These are phyloP conservation scores for Mirounga angustirostris DNA, from an alignment of 2,113 vertebrate species.

Conservation along the genomic window DNA sequence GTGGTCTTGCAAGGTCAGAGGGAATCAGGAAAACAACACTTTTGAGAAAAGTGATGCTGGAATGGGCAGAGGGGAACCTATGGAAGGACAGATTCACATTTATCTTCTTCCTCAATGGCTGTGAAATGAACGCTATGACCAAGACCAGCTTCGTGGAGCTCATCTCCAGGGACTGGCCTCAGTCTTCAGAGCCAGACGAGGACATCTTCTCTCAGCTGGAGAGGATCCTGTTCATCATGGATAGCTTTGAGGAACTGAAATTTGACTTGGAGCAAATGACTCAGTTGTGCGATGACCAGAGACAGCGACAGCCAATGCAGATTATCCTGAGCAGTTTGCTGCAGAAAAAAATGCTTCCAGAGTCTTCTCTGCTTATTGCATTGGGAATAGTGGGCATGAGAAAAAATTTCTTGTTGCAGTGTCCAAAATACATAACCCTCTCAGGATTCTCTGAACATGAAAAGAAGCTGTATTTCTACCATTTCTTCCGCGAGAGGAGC, in stretches of 20 bases:
- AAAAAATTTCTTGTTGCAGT: rapidly evolving
- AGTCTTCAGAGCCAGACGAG: not conserved
- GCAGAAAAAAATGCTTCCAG: not conserved
- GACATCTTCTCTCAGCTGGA: conserved; percentile 50
- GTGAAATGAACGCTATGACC: not conserved
- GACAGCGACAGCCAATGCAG: not conserved
- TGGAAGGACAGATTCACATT: conserved; percentile 42
- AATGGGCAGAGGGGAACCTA: conserved; percentile 72
- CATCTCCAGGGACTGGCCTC: conserved; percentile 16
- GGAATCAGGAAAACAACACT: conserved; percentile 76
- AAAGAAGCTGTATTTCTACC: not conserved
- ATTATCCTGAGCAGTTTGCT: conserved; percentile 26
- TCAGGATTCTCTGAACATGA: not conserved
- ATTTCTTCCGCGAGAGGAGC: not conserved
- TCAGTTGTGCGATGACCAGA: not conserved
- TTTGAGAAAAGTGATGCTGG: conserved; percentile 68
- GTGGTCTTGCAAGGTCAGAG: conserved; percentile 61
- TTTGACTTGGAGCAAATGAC: not conserved
- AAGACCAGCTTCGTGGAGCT: conserved; percentile 59
- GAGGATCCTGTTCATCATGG: conserved; percentile 69
- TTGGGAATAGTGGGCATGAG: not conserved
- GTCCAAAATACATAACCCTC: not conserved
- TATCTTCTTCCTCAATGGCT: conserved; percentile 60
- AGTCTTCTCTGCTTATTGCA: conserved; percentile 59
- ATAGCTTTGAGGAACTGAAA: conserved; percentile 48